phyloP scores from a whole-genome alignment of 1,140 invertebrate genomes.

The Sitobion miscanthi region DNA sequence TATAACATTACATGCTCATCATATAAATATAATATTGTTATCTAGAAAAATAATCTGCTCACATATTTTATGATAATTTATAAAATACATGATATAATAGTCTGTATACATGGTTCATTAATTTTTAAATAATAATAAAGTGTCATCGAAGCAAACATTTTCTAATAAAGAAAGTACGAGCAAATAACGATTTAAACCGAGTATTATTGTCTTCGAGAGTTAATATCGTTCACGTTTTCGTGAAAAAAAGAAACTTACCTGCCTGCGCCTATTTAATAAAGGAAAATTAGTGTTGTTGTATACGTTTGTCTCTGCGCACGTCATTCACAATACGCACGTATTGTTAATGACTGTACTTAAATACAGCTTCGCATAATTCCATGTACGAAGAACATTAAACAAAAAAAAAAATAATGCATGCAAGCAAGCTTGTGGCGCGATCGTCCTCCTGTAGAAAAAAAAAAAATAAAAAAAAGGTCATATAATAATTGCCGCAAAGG shows the following conservation, averaged over 20 bases:
- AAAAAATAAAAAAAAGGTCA: constrained; percentile 7
- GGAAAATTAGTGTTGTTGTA: not conserved
- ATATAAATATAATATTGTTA: too few species aligned
- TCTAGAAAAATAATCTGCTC: too few species aligned
- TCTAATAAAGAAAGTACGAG: not conserved
- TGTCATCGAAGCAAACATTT: not conserved
- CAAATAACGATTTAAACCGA: not conserved
- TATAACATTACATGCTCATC: too few species aligned
- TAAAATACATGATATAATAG: too few species aligned
- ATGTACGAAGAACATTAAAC: constrained; percentile 36
- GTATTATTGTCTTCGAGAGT: not conserved
- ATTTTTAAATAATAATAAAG: too few species aligned
- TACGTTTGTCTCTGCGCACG: constrained; percentile 24
- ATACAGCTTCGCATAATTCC: constrained; percentile 42
- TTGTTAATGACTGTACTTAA: constrained; percentile 48
- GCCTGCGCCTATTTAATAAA: not conserved
- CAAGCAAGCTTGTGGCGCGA: not conserved
- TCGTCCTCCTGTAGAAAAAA: not conserved
- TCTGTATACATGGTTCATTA: not conserved
- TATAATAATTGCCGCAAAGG: constrained; percentile 42
- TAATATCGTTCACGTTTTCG: not conserved
- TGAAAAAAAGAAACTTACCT: not conserved
- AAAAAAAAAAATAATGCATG: not conserved
- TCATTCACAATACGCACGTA: not conserved
- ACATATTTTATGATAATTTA: too few species aligned